These are phyloP conservation scores for Pemphredon lugubris DNA, from an alignment of 2,888 invertebrate genomes.

Conservation along the genomic window DNA sequence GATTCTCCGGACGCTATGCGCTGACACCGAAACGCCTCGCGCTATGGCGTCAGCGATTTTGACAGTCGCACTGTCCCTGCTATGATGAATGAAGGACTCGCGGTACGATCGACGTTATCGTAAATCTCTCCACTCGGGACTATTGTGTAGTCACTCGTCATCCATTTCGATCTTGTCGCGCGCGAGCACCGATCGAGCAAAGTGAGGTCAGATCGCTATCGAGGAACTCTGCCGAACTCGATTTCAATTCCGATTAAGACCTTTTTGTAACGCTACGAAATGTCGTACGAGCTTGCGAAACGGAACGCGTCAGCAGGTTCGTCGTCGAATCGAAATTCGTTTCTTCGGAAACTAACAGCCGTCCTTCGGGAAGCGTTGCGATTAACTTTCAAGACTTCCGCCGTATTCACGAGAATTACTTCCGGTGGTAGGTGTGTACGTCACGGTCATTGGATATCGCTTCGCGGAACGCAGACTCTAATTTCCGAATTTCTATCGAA, in stretches of 20 bases:
- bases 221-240: conserved; percentile 36
- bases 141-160: conserved; percentile 61
- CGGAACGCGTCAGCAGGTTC: not conserved
- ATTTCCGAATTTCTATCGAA: no score
- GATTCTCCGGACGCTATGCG: conserved; percentile 13
- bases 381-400: no score
- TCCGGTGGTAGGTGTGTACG: no score
- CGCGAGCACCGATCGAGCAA: conserved; percentile 40
- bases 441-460: no score
- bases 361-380: no score
- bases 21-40: conserved; percentile 43
- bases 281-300: conserved; percentile 42
- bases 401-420: no score
- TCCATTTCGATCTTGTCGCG: conserved; percentile 58
- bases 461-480: no score
- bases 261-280: conserved; percentile 32
- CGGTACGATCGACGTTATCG: conserved; percentile 65
- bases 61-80: conserved; percentile 54
- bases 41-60: conserved; percentile 49
- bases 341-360: no score
- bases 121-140: conserved; percentile 55
- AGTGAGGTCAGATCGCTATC: conserved; percentile 70
- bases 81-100: conserved; percentile 65
- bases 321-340: not conserved
- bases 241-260: conserved; percentile 54